Evolutionary conservation across 2,888 invertebrate genomes (phyloP).

Genomic region (Dynastes grantii): DNA sequence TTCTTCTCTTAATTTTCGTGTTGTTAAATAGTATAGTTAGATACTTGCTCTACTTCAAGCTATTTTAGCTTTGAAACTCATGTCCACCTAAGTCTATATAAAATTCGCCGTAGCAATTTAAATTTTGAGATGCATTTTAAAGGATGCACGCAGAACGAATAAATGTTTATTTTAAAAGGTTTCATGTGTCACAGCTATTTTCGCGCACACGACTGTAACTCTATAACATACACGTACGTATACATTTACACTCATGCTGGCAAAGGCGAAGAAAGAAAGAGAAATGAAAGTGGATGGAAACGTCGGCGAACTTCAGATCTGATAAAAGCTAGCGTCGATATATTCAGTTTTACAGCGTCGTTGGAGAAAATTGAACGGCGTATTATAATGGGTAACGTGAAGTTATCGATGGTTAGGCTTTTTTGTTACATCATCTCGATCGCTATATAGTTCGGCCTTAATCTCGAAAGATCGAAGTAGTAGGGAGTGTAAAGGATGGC

Average conservation of each 20-base stretch:
- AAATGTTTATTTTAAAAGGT: no score
- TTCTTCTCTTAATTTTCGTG: no score
- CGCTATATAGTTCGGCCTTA: slow-evolving; percentile 39
- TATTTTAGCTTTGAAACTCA: no score
- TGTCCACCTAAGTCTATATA: no score
- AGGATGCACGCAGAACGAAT: no score
- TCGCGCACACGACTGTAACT: no score
- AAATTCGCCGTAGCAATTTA: no score
- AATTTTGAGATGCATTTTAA: no score
- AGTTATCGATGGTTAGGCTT: slow-evolving; percentile 49
- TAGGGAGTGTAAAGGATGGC: background rate
- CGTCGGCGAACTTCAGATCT: slow-evolving; percentile 57
- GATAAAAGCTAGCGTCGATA: slow-evolving; percentile 57
- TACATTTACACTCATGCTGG: no score
- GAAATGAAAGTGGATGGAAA: slow-evolving; percentile 55
- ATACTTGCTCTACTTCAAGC: no score
- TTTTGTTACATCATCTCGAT: slow-evolving; percentile 31
- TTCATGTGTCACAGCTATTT: background rate
- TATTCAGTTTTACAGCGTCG: slow-evolving; percentile 56
- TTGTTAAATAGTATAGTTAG: no score
- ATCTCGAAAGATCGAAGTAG: slow-evolving; percentile 22
- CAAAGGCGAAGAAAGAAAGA: slow-evolving; percentile 46
- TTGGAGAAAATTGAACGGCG: slow-evolving; percentile 55
- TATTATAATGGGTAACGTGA: slow-evolving; percentile 47
- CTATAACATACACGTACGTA: no score